These are phyloP conservation scores for Drosophila nr. perissopoda DNA, from an alignment of 2,888 invertebrate species.

Conservation along the genomic window DNA sequence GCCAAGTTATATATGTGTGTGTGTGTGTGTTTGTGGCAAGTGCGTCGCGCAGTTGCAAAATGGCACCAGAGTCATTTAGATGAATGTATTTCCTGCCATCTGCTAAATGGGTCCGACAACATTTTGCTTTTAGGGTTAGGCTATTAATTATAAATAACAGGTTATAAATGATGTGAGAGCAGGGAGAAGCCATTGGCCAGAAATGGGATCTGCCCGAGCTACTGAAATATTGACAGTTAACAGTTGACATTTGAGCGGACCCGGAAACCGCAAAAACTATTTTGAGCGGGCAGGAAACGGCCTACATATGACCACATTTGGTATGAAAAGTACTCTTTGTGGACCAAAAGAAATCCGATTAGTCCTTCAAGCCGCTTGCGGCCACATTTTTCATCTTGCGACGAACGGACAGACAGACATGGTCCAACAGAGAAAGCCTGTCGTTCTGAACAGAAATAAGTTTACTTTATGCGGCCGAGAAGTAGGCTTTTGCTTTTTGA, in stretches of 20 bases:
- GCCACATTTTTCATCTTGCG: neutral
- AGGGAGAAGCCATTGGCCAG: neutral
- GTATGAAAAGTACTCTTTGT: neutral
- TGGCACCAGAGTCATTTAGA: slow-evolving; percentile 39
- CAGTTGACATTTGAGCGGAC: neutral
- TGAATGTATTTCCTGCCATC: slow-evolving; percentile 48
- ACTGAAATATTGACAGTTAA: slow-evolving; percentile 15
- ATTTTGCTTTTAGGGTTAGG: slow-evolving; percentile 56
- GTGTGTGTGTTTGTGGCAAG: neutral
- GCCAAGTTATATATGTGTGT: neutral
- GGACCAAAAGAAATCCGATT: neutral
- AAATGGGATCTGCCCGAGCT: neutral
- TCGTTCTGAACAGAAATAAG: neutral
- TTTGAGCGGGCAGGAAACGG: neutral
- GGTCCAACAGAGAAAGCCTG: neutral
- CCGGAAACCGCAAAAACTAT: neutral
- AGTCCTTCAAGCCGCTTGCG: neutral
- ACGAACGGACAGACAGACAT: neutral
- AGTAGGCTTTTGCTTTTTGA: neutral
- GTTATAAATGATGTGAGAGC: slow-evolving; percentile 7
- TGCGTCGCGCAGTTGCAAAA: slow-evolving; percentile 18
- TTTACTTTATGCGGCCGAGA: too few species aligned
- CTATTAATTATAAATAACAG: slow-evolving; percentile 44
- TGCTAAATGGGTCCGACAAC: slow-evolving; percentile 44
- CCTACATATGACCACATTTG: neutral